phyloP scores from a whole-genome alignment of 2,113 vertebrate genomes.

The Cinclus cinclus region DNA sequence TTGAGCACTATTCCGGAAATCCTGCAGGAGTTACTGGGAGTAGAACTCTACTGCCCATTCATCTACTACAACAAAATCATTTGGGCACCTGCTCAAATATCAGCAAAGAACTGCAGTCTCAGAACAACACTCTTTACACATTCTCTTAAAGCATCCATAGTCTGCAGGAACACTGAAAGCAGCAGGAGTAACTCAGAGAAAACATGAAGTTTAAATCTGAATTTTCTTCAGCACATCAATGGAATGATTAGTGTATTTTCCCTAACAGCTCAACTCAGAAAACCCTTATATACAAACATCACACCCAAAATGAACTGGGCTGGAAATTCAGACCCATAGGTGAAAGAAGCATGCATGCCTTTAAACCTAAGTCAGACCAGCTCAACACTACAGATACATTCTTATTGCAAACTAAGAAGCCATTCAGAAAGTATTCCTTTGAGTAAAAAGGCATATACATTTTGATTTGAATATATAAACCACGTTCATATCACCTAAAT shows the following conservation, averaged over 20 bases:
- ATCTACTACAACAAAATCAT: background rate
- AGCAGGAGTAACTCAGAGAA: slow-evolving; percentile 15
- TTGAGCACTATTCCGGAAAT: slow-evolving; percentile 49
- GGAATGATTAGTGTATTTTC: background rate
- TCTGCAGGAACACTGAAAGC: background rate
- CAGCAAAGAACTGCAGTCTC: slow-evolving; percentile 17
- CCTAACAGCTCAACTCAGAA: background rate
- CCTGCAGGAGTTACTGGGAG: background rate
- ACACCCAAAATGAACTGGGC: background rate
- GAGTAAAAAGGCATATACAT: background rate
- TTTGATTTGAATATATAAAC: slow-evolving; percentile 8
- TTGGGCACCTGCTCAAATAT: slow-evolving; percentile 45
- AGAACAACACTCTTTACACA: slow-evolving; percentile 14
- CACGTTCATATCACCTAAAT: background rate
- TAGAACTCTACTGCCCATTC: slow-evolving; percentile 16
- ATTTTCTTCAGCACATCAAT: background rate
- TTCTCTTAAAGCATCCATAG: slow-evolving; percentile 21
- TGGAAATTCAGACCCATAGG: background rate
- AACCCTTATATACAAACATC: background rate
- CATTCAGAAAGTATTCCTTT: background rate
- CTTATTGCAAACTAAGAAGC: slow-evolving; percentile 8
- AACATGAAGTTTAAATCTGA: slow-evolving; percentile 17
- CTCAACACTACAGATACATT: background rate
- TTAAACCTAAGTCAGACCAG: background rate
- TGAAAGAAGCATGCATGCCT: background rate